A percentile compares a stretch with the other conserved stretches of the same genome.
phyloP scores from a whole-genome alignment of 2,797 vertebrate species.

The Etheostoma perlongum region DNA sequence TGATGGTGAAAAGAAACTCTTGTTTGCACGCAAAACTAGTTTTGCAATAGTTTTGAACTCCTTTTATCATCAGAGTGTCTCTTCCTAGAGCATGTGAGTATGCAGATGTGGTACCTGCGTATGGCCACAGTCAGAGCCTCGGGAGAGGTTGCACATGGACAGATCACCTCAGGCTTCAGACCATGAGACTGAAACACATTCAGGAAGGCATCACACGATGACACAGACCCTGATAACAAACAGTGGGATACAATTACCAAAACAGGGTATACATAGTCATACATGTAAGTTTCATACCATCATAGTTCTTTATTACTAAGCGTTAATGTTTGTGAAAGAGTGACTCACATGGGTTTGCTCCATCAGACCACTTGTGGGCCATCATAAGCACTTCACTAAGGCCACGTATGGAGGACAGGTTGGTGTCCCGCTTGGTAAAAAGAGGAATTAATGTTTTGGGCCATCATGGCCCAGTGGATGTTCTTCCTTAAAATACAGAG shows the following conservation, averaged over 20 bases:
- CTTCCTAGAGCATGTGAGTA: neutral
- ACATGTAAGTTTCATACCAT: neutral
- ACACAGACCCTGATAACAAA: conserved; percentile 92
- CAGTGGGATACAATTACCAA: conserved; percentile 12
- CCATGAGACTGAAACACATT: conserved; percentile 97
- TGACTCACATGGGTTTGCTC: conserved; percentile 97
- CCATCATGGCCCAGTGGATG: conserved; percentile 99
- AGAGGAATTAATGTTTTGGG: too few species aligned
- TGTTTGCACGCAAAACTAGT: neutral
- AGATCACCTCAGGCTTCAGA: conserved; percentile 97
- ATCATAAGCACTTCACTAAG: too few species aligned
- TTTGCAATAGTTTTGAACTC: neutral
- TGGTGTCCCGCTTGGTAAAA: conserved; percentile 94
- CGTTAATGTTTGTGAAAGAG: neutral
- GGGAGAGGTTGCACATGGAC: conserved; percentile 96
- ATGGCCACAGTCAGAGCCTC: conserved; percentile 98
- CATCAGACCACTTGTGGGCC: too few species aligned
- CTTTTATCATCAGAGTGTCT: neutral
- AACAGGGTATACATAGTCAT: neutral
- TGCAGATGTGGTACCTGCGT: conserved; percentile 87
- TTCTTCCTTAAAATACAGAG: too few species aligned
- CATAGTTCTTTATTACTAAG: neutral
- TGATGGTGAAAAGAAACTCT: neutral
- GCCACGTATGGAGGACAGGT: conserved; percentile 93
- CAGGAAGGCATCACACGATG: conserved; percentile 97